Conservation (phyloP, 2,888 invertebrate species). For the Colletes collaris region DNA sequence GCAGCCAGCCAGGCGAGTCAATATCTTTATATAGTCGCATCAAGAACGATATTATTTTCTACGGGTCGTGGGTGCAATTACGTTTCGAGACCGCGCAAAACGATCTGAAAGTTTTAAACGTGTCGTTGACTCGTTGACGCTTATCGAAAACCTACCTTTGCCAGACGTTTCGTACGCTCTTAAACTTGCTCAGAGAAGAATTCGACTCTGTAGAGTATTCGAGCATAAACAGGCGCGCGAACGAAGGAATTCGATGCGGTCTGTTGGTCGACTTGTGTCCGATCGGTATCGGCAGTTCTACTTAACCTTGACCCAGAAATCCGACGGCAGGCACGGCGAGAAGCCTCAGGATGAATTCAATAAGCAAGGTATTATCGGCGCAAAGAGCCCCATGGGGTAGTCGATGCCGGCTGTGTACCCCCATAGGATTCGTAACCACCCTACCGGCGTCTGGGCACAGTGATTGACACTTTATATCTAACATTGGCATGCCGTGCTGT, state of each 20-base stretch:
- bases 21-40: conserved; percentile 78
- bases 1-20: conserved; percentile 67
- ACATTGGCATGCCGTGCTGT: conserved; percentile 73
- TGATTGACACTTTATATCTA: conserved; percentile 81
- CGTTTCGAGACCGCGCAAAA: conserved; percentile 27
- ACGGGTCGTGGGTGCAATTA: conserved; percentile 57
- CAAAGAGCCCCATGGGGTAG: conserved; percentile 72
- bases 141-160: too few relatives aligned
- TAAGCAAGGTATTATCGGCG: conserved; percentile 77
- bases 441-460: conserved; percentile 63
- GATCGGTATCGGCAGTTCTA: conserved; percentile 16
- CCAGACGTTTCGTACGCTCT: too few relatives aligned
- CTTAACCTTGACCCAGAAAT: conserved; percentile 71
- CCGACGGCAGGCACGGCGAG: conserved; percentile 20
- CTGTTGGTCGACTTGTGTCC: conserved; percentile 11
- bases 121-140: background rate
- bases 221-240: too few relatives aligned
- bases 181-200: too few relatives aligned
- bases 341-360: conserved; percentile 71
- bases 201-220: too few relatives aligned
- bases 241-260: too few relatives aligned
- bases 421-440: conserved; percentile 62
- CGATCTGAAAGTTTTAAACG: background rate
- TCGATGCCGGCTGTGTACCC: conserved; percentile 47
- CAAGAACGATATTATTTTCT: conserved; percentile 77